phyloP scores from a whole-genome alignment of 1,140 invertebrate species.

The Drosophila repletoides region DNA sequence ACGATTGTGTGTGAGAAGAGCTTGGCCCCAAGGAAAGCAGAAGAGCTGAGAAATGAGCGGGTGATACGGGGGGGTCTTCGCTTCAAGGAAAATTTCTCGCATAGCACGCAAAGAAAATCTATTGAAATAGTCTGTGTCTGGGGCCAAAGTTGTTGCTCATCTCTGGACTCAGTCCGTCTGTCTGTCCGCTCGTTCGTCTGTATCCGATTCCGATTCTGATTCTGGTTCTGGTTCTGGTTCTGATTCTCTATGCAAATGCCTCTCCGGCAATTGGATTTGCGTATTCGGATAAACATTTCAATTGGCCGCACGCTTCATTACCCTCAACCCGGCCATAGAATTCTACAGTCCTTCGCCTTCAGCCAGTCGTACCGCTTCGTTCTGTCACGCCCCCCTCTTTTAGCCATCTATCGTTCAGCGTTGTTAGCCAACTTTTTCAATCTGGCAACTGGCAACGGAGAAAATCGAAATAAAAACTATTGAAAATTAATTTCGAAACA shows the following conservation, averaged over 20 bases:
- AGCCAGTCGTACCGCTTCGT: no score
- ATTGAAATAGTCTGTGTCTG: slow-evolving; percentile 21
- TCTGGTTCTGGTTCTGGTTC: slow-evolving; percentile 18
- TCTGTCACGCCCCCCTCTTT: not conserved
- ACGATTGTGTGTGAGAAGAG: no score
- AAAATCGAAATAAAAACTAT: slow-evolving; percentile 39
- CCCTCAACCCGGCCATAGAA: slow-evolving; percentile 31
- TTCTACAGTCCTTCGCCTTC: no score
- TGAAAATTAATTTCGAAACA: slow-evolving; percentile 66
- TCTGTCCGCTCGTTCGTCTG: not conserved
- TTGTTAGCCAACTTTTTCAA: slow-evolving; percentile 65
- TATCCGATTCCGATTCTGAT: not conserved
- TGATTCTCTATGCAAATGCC: slow-evolving; percentile 21
- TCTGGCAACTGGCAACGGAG: slow-evolving; percentile 43
- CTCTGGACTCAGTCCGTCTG: not conserved
- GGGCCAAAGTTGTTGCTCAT: slow-evolving; percentile 26
- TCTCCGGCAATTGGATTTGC: slow-evolving; percentile 67
- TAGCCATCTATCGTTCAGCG: not conserved
- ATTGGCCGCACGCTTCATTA: slow-evolving; percentile 71
- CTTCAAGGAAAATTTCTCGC: slow-evolving; percentile 22
- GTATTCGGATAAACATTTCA: slow-evolving; percentile 77
- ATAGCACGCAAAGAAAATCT: slow-evolving; percentile 34
- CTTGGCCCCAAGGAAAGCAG: slow-evolving; percentile 11
- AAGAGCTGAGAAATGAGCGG: no score
- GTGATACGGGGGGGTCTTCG: no score